Evolutionary conservation across 2,888 invertebrate genomes (phyloP).

Genomic region (Tetragonula carbonaria): DNA sequence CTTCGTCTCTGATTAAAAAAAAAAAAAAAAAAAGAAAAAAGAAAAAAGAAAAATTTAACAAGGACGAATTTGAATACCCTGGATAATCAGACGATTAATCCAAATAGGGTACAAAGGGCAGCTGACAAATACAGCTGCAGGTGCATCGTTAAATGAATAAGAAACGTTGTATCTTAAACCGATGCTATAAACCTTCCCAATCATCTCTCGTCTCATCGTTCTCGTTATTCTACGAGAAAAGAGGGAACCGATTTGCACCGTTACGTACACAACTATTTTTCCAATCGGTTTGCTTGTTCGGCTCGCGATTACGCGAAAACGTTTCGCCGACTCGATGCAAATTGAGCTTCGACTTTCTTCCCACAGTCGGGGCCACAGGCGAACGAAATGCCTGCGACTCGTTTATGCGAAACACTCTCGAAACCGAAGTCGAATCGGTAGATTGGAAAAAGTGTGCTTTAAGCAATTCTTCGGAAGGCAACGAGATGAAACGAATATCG

Average conservation of each 20-base stretch:
- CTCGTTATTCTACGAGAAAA: background rate
- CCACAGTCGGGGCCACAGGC: background rate
- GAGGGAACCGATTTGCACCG: background rate
- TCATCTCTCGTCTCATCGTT: background rate
- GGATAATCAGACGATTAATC: background rate
- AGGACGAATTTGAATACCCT: background rate
- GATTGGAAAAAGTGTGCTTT: background rate
- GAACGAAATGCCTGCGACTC: background rate
- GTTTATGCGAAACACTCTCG: background rate
- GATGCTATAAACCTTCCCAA: background rate
- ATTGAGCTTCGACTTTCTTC: conserved; percentile 37
- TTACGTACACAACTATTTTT: background rate
- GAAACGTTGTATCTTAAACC: background rate
- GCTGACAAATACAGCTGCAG: background rate
- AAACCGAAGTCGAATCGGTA: background rate
- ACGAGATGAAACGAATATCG: background rate
- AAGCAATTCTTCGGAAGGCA: background rate
- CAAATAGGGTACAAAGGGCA: background rate
- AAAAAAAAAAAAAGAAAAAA: background rate
- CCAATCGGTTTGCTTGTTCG: background rate
- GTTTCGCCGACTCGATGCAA: background rate
- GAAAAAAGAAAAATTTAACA: background rate
- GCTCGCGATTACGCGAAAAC: background rate
- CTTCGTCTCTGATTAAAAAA: background rate
- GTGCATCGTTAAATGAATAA: background rate